phyloP scores from a whole-genome alignment of 2,797 vertebrate genomes.

The Scyliorhinus canicula region DNA sequence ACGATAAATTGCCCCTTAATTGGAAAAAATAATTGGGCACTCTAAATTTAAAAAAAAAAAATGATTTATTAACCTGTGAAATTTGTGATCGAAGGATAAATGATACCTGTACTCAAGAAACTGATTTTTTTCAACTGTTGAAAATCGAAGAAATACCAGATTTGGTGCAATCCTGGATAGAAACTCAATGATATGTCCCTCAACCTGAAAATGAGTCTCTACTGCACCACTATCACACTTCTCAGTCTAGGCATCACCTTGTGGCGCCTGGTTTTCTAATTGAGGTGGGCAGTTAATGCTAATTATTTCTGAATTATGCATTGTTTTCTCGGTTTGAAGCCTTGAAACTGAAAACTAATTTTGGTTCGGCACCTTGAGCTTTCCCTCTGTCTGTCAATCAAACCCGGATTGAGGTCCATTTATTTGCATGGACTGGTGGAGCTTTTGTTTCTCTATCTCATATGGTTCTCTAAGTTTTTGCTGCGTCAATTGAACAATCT shows the following conservation, averaged over 20 bases:
- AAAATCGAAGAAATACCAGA: neutral
- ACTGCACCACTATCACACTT: neutral
- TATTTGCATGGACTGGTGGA: neutral
- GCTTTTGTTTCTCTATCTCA: neutral
- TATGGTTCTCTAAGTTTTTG: neutral
- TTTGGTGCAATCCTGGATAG: neutral
- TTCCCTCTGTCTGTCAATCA: neutral
- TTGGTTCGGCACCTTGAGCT: neutral
- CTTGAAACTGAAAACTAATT: neutral
- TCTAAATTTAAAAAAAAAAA: too few species aligned
- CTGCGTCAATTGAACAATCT: neutral
- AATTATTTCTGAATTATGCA: neutral
- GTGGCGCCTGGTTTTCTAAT: neutral
- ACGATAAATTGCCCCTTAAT: too few species aligned
- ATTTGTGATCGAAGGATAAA: neutral
- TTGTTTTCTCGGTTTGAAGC: neutral
- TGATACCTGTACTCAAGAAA: neutral
- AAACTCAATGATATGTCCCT: neutral
- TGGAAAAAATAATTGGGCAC: too few species aligned
- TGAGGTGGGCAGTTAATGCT: neutral
- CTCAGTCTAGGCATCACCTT: neutral
- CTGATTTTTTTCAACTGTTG: neutral
- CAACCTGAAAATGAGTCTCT: neutral
- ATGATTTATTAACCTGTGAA: neutral
- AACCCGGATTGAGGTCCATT: neutral